Evolutionary conservation across 2,113 vertebrate genomes (phyloP).

Genomic region (Zapornia atra): DNA sequence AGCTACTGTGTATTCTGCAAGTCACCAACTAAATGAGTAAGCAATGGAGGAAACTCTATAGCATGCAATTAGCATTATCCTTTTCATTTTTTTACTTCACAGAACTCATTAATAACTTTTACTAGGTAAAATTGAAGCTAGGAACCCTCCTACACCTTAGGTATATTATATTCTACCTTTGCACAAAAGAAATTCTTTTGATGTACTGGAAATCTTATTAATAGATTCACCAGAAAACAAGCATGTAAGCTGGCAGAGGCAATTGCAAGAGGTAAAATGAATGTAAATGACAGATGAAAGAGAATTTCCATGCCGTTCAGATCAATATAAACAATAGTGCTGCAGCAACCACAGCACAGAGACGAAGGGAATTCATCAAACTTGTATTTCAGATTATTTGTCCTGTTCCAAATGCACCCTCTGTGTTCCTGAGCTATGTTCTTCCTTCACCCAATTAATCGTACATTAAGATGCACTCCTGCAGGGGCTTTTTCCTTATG

Average conservation of each 20-base stretch:
- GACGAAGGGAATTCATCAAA: conserved; percentile 48
- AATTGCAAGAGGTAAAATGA: conserved; percentile 58
- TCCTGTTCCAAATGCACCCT: conserved; percentile 45
- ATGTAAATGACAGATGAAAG: conserved; percentile 69
- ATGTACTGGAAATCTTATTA: conserved; percentile 54
- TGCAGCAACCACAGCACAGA: conserved; percentile 23
- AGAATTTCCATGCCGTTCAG: conserved; percentile 32
- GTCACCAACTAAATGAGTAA: conserved; percentile 29
- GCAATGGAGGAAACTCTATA: conserved; percentile 43
- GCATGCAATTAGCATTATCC: conserved; percentile 34
- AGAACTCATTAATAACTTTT: conserved; percentile 55
- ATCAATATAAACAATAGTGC: conserved; percentile 56
- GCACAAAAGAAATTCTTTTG: conserved; percentile 47
- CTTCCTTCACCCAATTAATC: conserved; percentile 40
- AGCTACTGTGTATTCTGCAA: neutral
- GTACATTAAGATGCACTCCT: conserved; percentile 44
- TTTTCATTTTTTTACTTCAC: neutral
- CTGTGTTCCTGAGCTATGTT: neutral
- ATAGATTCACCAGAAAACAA: conserved; percentile 60
- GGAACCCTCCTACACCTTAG: conserved; percentile 10
- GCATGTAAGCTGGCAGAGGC: conserved; percentile 49
- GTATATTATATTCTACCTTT: neutral
- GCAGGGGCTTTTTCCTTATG: conserved; percentile 20
- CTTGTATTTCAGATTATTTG: conserved; percentile 25
- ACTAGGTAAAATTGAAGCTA: conserved; percentile 38